These are phyloP conservation scores for Sarcophaga bullata DNA, from an alignment of 1,140 invertebrate genomes.

Conservation along the genomic window DNA sequence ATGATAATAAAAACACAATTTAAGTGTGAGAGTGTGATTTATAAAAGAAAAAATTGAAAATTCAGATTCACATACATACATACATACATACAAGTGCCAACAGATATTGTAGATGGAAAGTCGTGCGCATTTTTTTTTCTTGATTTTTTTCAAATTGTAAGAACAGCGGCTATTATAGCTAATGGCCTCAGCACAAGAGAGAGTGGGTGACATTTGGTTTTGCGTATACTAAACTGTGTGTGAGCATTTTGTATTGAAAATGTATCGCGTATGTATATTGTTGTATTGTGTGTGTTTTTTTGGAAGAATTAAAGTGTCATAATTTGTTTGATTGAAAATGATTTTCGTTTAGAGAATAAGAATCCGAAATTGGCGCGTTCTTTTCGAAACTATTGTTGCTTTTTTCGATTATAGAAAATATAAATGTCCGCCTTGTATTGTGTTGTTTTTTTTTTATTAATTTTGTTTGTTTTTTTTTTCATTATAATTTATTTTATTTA, in stretches of 20 bases:
- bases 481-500: not conserved
- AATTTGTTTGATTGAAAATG: constrained; percentile 31
- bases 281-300: too few relatives aligned
- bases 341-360: not conserved
- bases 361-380: not conserved
- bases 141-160: not conserved
- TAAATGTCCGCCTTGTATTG: constrained; percentile 17
- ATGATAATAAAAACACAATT: not conserved
- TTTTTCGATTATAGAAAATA: not conserved
- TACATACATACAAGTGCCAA: too few relatives aligned
- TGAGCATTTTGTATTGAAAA: too few relatives aligned
- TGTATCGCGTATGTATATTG: too few relatives aligned
- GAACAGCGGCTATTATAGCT: not conserved
- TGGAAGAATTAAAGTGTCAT: constrained; percentile 19
- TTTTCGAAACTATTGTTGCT: not conserved
- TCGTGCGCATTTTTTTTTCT: constrained; percentile 20
- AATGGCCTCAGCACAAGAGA: not conserved
- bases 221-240: too few relatives aligned
- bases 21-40: constrained; percentile 8
- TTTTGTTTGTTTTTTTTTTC: constrained; percentile 13
- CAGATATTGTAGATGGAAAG: not conserved
- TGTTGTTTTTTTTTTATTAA: not conserved
- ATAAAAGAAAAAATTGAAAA: not conserved
- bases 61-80: too few relatives aligned
- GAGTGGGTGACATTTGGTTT: not conserved